phyloP scores from a whole-genome alignment of 2,797 vertebrate species.

The Alca torda region DNA sequence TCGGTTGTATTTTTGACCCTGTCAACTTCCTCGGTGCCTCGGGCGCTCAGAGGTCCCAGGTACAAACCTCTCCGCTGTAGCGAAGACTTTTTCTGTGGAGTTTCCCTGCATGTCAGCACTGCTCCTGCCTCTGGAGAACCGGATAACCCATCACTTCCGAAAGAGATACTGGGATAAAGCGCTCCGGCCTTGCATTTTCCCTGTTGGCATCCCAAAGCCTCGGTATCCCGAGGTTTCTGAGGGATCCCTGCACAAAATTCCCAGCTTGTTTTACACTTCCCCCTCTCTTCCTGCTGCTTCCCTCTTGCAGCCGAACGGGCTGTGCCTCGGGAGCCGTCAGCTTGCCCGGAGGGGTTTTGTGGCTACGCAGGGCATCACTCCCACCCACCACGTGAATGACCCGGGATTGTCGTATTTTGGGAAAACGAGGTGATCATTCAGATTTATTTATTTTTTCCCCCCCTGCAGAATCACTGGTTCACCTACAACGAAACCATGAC shows the following conservation, averaged over 20 bases:
- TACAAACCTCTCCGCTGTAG: not conserved
- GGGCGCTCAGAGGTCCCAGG: not conserved
- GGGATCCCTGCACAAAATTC: not conserved
- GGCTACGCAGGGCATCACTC: not conserved
- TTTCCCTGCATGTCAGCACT: not conserved
- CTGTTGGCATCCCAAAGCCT: not conserved
- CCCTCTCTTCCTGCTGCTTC: rapidly evolving
- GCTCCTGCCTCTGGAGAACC: not conserved
- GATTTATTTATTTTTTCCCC: no score
- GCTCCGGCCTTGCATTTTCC: not conserved
- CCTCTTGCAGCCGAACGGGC: rapidly evolving
- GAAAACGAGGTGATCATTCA: not conserved
- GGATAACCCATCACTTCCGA: not conserved
- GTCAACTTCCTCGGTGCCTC: not conserved
- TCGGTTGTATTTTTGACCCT: not conserved
- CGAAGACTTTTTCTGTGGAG: not conserved
- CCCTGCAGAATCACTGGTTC: conserved; percentile 95
- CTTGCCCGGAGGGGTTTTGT: not conserved
- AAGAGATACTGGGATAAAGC: not conserved
- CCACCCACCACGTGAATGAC: rapidly evolving
- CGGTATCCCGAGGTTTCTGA: no score
- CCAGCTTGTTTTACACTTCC: not conserved
- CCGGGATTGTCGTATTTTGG: rapidly evolving
- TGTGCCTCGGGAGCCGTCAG: not conserved
- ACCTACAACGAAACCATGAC: conserved; percentile 99